Percentiles rank a stretch among this genome's conserved stretches.
phyloP scores from a whole-genome alignment of 1,140 invertebrate species.

The Berghia stephanieae region DNA sequence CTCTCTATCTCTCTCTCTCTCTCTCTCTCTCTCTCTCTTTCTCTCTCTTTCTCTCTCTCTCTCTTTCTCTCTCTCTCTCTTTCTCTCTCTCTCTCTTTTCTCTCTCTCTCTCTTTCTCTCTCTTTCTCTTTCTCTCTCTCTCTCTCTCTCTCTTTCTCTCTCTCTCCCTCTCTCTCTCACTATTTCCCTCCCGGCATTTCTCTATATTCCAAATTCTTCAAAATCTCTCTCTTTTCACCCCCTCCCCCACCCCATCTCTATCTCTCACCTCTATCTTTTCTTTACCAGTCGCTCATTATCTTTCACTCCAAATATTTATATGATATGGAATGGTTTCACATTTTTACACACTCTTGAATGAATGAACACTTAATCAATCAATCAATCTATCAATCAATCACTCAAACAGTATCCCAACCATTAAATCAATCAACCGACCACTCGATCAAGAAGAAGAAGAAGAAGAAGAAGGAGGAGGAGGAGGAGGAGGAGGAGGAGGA shows the following conservation, averaged over 20 bases:
- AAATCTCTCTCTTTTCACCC: background rate
- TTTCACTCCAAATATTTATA: no score
- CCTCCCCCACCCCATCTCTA: background rate
- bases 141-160: background rate
- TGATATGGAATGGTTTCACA: no score
- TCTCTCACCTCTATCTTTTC: background rate
- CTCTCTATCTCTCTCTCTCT: background rate
- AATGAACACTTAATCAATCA: no score
- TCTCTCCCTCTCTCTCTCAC: background rate
- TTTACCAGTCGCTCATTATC: no score
- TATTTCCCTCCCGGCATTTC: background rate
- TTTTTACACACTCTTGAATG: no score
- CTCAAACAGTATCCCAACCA: no score
- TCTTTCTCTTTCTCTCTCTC: conserved; percentile 5
- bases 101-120: background rate
- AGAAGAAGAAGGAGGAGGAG: background rate
- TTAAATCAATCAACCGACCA: no score
- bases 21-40: conserved; percentile 8
- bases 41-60: conserved; percentile 3
- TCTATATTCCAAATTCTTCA: background rate
- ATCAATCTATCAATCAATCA: no score
- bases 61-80: conserved; percentile 18
- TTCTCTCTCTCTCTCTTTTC: conserved; percentile 12
- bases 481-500: no score
- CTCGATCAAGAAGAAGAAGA: background rate